A percentile compares a stretch with the other conserved stretches of the same genome.
Evolutionary conservation across 2,797 vertebrate genomes (phyloP).

Genomic region (Clarias laeviceps): DNA sequence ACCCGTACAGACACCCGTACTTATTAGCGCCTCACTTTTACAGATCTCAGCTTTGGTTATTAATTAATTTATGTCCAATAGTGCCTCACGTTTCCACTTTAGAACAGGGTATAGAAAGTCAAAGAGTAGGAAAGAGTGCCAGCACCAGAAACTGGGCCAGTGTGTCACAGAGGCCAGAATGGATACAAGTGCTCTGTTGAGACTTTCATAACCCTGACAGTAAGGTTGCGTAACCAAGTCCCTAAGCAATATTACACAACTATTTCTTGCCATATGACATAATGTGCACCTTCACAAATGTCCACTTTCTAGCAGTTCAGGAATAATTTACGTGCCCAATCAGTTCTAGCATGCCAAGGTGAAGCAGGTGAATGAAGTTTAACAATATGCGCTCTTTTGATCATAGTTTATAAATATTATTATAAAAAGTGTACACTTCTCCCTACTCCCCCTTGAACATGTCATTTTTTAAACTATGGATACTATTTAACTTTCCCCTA

Average conservation of each 20-base stretch:
- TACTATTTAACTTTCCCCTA: too few relatives aligned
- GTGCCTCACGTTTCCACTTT: not conserved
- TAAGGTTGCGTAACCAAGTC: constrained; percentile 11
- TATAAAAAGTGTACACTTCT: too few relatives aligned
- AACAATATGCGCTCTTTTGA: not conserved
- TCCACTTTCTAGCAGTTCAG: not conserved
- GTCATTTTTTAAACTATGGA: too few relatives aligned
- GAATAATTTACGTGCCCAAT: not conserved
- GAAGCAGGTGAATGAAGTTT: not conserved
- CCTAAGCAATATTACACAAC: constrained; percentile 1
- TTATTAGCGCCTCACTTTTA: not conserved
- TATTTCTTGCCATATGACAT: not conserved
- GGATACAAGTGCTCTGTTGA: constrained; percentile 12
- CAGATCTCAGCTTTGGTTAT: not conserved
- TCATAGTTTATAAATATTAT: not conserved
- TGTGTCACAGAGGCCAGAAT: constrained; percentile 34
- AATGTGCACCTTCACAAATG: not conserved
- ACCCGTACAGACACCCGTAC: not conserved
- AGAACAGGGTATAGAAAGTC: not conserved
- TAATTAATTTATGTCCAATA: not conserved
- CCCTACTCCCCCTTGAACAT: too few relatives aligned
- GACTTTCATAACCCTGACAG: constrained; percentile 18
- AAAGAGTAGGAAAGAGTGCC: not conserved
- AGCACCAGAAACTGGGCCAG: not conserved
- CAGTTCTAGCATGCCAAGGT: not conserved